Evolutionary conservation across 2,888 invertebrate species (phyloP).

Genomic region (Creontiades dilutus): DNA sequence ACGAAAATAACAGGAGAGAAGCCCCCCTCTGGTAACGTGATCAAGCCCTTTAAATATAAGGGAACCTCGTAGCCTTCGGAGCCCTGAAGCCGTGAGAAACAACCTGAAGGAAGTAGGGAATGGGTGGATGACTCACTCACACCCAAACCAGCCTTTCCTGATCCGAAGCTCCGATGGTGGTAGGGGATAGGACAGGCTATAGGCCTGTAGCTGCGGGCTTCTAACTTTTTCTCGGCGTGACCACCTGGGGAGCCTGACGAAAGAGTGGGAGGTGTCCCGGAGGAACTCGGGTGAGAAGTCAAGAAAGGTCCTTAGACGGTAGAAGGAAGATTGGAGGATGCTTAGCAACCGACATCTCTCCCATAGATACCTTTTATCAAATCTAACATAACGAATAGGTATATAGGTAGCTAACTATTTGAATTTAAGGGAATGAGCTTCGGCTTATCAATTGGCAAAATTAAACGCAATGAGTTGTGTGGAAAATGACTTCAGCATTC

Average conservation of each 20-base stretch:
- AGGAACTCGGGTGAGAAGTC: constrained; percentile 42
- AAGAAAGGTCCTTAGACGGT: constrained; percentile 34
- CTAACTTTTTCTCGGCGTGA: constrained; percentile 5
- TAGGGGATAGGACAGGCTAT: constrained; percentile 12
- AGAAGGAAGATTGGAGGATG: constrained; percentile 35
- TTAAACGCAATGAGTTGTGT: too few relatives aligned
- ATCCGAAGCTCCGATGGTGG: constrained; percentile 41
- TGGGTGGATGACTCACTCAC: constrained; percentile 31
- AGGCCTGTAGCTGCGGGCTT: constrained; percentile 19
- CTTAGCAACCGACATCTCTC: constrained; percentile 3
- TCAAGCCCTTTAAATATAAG: constrained; percentile 52
- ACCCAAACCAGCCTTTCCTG: constrained; percentile 40
- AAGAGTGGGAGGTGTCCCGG: constrained; percentile 34
- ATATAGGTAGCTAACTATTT: too few relatives aligned
- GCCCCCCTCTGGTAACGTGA: constrained; percentile 8
- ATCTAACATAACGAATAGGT: too few relatives aligned
- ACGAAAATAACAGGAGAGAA: constrained; percentile 33
- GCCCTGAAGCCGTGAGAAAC: constrained; percentile 35
- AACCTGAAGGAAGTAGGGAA: constrained; percentile 29
- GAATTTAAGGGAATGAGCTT: too few relatives aligned
- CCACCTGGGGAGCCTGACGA: constrained; percentile 48
- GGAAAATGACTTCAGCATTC: too few relatives aligned
- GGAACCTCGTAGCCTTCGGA: background rate
- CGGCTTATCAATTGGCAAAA: too few relatives aligned
- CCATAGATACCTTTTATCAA: background rate